Evolutionary conservation across 2,797 vertebrate species (phyloP), one percentile per base, ranked within the genome.

Genomic region (Corythornis leucogaster): DNA sequence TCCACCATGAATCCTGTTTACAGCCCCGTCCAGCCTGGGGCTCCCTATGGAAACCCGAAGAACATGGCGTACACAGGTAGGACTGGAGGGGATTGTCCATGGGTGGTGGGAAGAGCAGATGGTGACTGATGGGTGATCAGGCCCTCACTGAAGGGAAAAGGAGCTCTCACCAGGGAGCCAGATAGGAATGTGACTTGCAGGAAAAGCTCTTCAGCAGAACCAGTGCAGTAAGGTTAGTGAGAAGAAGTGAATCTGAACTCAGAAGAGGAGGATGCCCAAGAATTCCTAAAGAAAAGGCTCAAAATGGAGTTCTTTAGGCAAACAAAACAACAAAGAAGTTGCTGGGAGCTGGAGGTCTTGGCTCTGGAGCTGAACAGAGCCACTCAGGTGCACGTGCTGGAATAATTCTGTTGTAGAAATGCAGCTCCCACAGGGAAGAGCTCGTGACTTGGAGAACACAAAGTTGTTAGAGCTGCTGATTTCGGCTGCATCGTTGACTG

Each of bases 1-100:
- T 98, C 99, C 98, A 98, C 97, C 92, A 99, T 99, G 99, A 99
- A 99, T 97, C 99, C 99, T 78, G 99, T 99, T 98, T 99, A 99
- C 97, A 99, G 99, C 98, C 98, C 99, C 59, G 98, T 99, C 95
- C 99, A 99, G 95, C 99, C 99, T 79, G 99, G 99, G 97, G 98
- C 99, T 95, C 99, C 99, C 55, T 99, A 99, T 2, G 99, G 99
- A 97, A 99, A 99, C 97, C 98, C 99, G 64, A 99, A 99, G 98
- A 99, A 99, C 97, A 99, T 99, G 99, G 98, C 99, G 38, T 99
- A 99, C 31, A 97, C 99, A 97, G 99, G 99, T 99, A 97, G 97
- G 97, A 95, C 51, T 4, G 16, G 4, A 19, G 31, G 6, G 6
- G 38, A 2, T 1, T 46, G 10, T 48, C 59, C 3, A 0, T 31